phyloP scores from a whole-genome alignment of 2,113 vertebrate species.

The Hassar affinis region DNA sequence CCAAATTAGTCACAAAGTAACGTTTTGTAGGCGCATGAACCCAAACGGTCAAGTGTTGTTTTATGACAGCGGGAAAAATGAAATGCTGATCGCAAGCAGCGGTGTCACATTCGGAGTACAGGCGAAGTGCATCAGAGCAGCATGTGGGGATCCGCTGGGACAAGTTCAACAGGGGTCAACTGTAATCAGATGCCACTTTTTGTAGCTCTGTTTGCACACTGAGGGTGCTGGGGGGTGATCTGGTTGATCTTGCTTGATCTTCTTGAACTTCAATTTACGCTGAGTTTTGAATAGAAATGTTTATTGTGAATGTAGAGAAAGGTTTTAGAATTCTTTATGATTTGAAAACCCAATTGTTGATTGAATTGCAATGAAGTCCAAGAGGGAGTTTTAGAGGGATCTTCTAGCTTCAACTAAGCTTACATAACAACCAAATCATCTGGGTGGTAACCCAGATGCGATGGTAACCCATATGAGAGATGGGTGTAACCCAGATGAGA shows the following conservation, averaged over 20 bases:
- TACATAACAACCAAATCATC: background rate
- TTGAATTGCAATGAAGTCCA: too few species aligned
- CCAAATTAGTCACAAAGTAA: conserved; percentile 5
- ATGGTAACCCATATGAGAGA: too few species aligned
- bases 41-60: conserved; percentile 2
- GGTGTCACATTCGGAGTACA: conserved; percentile 15
- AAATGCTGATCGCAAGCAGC: background rate
- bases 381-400: background rate
- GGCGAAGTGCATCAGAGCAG: background rate
- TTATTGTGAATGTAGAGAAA: background rate
- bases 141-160: conserved; percentile 8
- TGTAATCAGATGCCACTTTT: conserved; percentile 37
- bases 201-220: conserved; percentile 39
- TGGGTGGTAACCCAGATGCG: background rate
- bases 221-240: conserved; percentile 21
- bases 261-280: background rate
- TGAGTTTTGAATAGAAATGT: background rate
- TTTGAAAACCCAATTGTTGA: background rate
- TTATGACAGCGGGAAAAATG: background rate
- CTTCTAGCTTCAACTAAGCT: background rate
- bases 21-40: background rate
- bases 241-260: conserved; percentile 23
- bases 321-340: background rate
- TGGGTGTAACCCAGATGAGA: too few species aligned
- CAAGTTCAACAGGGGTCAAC: conserved; percentile 48